A percentile compares a stretch with the other conserved stretches of the same genome.
These are phyloP conservation scores for Agelas oroides DNA, from an alignment of 37 sponge, comb jelly and placozoan species.

Conservation along the genomic window DNA sequence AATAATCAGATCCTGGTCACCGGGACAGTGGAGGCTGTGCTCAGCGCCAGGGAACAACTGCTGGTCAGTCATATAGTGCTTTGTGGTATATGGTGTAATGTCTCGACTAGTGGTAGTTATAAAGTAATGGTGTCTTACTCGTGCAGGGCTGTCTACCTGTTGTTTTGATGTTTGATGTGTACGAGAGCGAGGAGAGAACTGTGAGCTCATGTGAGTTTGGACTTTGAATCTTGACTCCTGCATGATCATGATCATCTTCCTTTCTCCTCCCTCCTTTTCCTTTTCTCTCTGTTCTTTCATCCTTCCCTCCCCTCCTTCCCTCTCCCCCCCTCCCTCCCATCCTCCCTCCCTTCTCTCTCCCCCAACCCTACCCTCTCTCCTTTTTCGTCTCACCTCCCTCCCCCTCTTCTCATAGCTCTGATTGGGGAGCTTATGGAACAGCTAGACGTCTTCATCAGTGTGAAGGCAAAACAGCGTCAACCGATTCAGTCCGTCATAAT, in stretches of 20 bases:
- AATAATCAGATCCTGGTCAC: conserved; percentile 64
- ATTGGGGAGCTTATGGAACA: conserved; percentile 72
- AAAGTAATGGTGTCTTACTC: no score
- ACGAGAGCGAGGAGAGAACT: conserved; percentile 43
- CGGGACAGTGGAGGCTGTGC: conserved; percentile 65
- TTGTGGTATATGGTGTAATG: no score
- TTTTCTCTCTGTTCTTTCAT: no score
- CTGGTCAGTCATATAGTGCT: no score
- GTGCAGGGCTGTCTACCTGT: conserved; percentile 83
- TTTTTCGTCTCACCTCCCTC: no score
- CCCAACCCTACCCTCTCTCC: no score
- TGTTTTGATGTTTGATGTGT: conserved; percentile 89
- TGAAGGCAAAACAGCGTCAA: conserved; percentile 81
- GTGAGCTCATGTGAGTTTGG: conserved; percentile 62
- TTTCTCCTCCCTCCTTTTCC: no score
- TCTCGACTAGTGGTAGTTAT: neutral
- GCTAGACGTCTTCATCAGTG: conserved; percentile 76
- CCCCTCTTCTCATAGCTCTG: conserved; percentile 54
- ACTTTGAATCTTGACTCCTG: no score
- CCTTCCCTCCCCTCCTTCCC: no score
- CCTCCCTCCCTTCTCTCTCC: no score
- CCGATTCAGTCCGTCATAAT: conserved; percentile 79
- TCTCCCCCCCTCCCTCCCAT: no score
- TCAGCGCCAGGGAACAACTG: conserved; percentile 71
- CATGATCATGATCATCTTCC: no score